Percentiles rank a stretch among this genome's conserved stretches.
Evolutionary conservation across 1,140 invertebrate genomes (phyloP).

Genomic region (Ostrea edulis): DNA sequence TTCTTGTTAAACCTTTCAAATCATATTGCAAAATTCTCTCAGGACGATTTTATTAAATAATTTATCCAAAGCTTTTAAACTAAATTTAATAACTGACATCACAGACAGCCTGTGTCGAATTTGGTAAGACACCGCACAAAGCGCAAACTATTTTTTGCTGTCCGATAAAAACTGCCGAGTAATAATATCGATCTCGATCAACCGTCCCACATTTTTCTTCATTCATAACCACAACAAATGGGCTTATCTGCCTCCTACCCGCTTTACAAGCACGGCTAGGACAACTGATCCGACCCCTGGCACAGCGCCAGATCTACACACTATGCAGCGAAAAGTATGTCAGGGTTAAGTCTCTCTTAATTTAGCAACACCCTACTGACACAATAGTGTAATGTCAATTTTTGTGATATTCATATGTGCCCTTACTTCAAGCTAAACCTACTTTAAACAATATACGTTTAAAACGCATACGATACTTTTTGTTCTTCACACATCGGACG

Average conservation of each 20-base stretch:
- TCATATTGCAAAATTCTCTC: no score
- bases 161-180: background rate
- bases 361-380: constrained; percentile 24
- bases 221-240: constrained; percentile 35
- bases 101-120: no score
- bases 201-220: background rate
- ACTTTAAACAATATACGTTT: constrained; percentile 25
- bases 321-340: constrained; percentile 5
- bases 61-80: no score
- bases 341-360: background rate
- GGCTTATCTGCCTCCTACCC: constrained; percentile 28
- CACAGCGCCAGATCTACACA: background rate
- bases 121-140: no score
- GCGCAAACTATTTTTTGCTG: no score
- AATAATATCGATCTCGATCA: constrained; percentile 22
- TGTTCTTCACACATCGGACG: background rate
- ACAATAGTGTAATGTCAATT: constrained; percentile 33
- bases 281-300: constrained; percentile 14
- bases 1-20: no score
- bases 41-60: no score
- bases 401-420: constrained; percentile 30
- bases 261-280: background rate
- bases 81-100: no score
- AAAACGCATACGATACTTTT: background rate
- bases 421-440: constrained; percentile 36